phyloP scores from a whole-genome alignment of 2,113 vertebrate genomes.

The Ochotona curzoniae region DNA sequence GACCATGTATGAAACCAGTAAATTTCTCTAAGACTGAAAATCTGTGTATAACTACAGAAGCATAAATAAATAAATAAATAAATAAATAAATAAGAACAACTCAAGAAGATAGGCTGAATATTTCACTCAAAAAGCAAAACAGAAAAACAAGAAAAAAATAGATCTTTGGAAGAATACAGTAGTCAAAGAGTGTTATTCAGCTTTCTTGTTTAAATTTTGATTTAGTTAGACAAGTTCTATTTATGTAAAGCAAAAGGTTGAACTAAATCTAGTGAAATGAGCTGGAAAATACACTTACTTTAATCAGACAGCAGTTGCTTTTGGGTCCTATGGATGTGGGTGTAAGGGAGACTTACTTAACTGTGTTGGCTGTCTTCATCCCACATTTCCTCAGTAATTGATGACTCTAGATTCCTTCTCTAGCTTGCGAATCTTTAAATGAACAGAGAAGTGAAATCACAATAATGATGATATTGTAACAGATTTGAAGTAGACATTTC shows the following conservation, averaged over 20 bases:
- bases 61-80: background rate
- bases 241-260: slow-evolving; percentile 46
- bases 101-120: background rate
- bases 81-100: too few relatives aligned
- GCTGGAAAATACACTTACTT: slow-evolving; percentile 48
- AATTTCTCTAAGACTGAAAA: slow-evolving; percentile 39
- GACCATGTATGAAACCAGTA: background rate
- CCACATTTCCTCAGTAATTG: slow-evolving; percentile 18
- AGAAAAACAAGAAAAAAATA: background rate
- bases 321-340: background rate
- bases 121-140: background rate
- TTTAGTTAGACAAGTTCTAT: slow-evolving; percentile 16
- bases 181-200: background rate
- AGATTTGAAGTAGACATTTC: slow-evolving; percentile 2
- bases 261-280: slow-evolving; percentile 43
- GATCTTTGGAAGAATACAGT: background rate
- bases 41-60: background rate
- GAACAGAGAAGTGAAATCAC: background rate
- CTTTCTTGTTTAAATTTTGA: background rate
- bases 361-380: background rate
- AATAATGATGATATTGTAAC: background rate
- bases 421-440: background rate
- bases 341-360: background rate
- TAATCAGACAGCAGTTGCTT: background rate
- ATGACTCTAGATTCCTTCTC: background rate